These are phyloP conservation scores for Rhinopomastus cyanomelas DNA, from an alignment of 2,113 vertebrate species.

Conservation along the genomic window DNA sequence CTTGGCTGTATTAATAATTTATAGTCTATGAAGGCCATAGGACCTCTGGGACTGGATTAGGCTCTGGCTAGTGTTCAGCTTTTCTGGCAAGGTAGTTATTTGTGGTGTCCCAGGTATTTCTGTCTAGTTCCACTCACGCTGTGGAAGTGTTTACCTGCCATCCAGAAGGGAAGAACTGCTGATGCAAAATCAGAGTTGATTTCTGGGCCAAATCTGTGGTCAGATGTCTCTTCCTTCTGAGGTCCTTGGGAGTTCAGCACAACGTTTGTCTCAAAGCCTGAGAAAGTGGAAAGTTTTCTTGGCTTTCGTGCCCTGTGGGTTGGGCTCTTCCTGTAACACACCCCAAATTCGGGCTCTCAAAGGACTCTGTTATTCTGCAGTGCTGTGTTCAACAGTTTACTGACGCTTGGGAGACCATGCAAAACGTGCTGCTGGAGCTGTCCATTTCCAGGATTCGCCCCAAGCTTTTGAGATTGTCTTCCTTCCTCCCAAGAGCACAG, in stretches of 20 bases:
- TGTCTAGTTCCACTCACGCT: constrained; percentile 26
- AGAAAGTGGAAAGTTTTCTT: constrained; percentile 51
- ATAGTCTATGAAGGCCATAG: background rate
- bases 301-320: background rate
- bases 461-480: background rate
- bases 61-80: background rate
- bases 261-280: background rate
- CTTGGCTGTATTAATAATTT: background rate
- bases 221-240: constrained; percentile 19
- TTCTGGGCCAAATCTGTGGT: constrained; percentile 28
- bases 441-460: background rate
- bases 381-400: background rate
- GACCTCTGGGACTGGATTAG: fast-evolving
- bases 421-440: background rate
- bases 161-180: background rate
- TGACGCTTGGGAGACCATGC: background rate
- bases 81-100: background rate
- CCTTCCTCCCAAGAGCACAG: constrained; percentile 9
- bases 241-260: constrained; percentile 26
- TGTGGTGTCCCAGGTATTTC: background rate
- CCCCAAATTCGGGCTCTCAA: constrained; percentile 40
- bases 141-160: constrained; percentile 47
- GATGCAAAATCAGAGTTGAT: background rate
- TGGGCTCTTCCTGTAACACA: constrained; percentile 17
- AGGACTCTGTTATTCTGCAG: background rate